These are phyloP conservation scores for Leucoraja ocellata DNA, from an alignment of 2,797 vertebrate species.

Conservation along the genomic window DNA sequence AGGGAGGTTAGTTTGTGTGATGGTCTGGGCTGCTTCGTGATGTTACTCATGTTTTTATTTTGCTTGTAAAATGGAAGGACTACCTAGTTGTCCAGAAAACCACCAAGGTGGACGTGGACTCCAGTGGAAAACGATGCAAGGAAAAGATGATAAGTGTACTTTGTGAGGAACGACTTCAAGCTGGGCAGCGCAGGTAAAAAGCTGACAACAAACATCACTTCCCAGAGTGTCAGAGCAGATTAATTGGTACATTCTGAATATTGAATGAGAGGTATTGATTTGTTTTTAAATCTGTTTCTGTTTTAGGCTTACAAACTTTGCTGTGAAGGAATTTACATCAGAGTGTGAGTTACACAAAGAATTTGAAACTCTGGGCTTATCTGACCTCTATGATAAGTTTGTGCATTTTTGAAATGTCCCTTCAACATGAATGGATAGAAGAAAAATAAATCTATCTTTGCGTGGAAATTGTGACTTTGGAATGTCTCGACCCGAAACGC, in stretches of 20 bases:
- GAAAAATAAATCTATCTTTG: background rate
- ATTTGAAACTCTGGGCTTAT: slow-evolving; percentile 64
- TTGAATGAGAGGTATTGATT: background rate
- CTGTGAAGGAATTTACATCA: slow-evolving; percentile 67
- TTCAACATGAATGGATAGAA: background rate
- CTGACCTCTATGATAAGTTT: slow-evolving; percentile 61
- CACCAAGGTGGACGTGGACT: slow-evolving; percentile 76
- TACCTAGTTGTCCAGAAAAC: slow-evolving; percentile 72
- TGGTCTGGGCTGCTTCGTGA: slow-evolving; percentile 20
- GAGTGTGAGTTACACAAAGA: slow-evolving; percentile 61
- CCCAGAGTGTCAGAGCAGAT: slow-evolving; percentile 45
- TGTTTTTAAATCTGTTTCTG: slow-evolving; percentile 49
- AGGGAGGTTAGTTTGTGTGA: no score
- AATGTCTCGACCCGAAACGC: no score
- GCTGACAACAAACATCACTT: slow-evolving; percentile 9
- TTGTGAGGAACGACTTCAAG: slow-evolving; percentile 58
- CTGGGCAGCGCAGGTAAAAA: slow-evolving; percentile 63
- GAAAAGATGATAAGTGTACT: slow-evolving; percentile 79
- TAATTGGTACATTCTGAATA: slow-evolving; percentile 53
- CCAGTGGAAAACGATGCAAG: slow-evolving; percentile 76
- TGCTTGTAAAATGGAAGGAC: slow-evolving; percentile 56
- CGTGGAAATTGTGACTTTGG: background rate
- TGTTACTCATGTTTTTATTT: slow-evolving; percentile 44
- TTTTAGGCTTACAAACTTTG: slow-evolving; percentile 67
- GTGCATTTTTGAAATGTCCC: slow-evolving; percentile 45